Evolutionary conservation across 1,140 invertebrate genomes (phyloP).

Genomic region (Listronotus oregonensis): DNA sequence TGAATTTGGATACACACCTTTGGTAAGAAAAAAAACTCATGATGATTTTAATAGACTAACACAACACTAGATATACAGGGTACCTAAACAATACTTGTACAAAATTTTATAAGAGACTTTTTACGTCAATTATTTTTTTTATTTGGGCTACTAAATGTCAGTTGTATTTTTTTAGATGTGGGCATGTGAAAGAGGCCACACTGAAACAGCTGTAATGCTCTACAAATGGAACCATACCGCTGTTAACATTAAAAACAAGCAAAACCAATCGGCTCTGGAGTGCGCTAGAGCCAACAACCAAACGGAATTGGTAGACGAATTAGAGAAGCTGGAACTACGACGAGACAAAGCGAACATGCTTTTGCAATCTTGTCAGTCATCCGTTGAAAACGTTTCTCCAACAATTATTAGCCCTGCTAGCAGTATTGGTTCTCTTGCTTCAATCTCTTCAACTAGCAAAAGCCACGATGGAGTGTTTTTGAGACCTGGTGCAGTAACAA

Average conservation of each 20-base stretch:
- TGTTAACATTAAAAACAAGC: constrained; percentile 73
- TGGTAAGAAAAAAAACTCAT: constrained; percentile 66
- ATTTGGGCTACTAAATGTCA: too few species aligned
- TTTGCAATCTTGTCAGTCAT: constrained; percentile 47
- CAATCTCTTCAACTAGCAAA: constrained; percentile 54
- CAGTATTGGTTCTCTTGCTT: constrained; percentile 54
- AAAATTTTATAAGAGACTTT: too few species aligned
- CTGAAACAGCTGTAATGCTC: constrained; percentile 80
- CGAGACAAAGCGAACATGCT: constrained; percentile 62
- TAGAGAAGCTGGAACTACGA: constrained; percentile 65
- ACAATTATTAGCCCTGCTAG: constrained; percentile 54
- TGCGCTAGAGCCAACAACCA: constrained; percentile 65
- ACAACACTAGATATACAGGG: too few species aligned
- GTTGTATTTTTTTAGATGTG: constrained; percentile 71
- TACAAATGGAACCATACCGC: constrained; percentile 82
- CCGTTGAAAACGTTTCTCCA: constrained; percentile 44
- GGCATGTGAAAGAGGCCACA: constrained; percentile 85
- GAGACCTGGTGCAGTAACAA: constrained; percentile 63
- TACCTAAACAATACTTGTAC: too few species aligned
- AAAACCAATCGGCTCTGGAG: constrained; percentile 67
- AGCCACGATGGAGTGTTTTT: constrained; percentile 68
- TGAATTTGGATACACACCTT: constrained; percentile 83
- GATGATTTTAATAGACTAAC: too few species aligned
- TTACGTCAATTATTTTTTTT: too few species aligned
- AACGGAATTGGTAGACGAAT: constrained; percentile 63